Conservation (phyloP, 2,888 invertebrate species). For the Esperia sulphurella region DNA sequence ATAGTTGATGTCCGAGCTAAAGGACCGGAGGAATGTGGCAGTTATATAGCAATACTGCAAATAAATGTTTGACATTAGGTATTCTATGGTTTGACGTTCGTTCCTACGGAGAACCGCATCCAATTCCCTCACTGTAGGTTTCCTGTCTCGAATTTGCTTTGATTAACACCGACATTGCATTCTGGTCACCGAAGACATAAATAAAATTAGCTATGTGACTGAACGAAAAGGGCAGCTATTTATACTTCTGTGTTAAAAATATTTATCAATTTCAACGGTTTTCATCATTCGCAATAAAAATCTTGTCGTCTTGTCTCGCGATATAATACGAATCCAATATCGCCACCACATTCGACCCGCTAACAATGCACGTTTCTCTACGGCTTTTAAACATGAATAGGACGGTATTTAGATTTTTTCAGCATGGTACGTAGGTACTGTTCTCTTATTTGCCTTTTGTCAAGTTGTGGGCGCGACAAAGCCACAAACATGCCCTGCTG, state of each 20-base stretch:
- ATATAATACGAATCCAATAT: conserved; percentile 73
- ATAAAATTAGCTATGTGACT: conserved; percentile 48
- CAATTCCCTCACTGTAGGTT: too few species aligned
- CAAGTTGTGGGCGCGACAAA: conserved; percentile 75
- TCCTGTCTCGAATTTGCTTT: not conserved
- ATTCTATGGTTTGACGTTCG: too few species aligned
- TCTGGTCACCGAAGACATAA: conserved; percentile 19
- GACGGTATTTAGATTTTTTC: conserved; percentile 74
- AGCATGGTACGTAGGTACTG: conserved; percentile 45
- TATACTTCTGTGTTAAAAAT: conserved; percentile 12
- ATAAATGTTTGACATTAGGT: too few species aligned
- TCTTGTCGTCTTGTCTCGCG: conserved; percentile 28
- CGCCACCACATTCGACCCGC: conserved; percentile 67
- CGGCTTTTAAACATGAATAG: conserved; percentile 78
- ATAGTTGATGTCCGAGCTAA: too few species aligned
- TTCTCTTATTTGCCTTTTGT: conserved; percentile 79
- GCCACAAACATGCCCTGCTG: conserved; percentile 76
- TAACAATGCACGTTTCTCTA: conserved; percentile 68
- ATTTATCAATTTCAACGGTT: conserved; percentile 30
- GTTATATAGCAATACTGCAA: too few species aligned
- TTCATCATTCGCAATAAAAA: conserved; percentile 20
- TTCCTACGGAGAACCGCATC: too few species aligned
- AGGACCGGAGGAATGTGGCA: too few species aligned
- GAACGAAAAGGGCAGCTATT: conserved; percentile 27
- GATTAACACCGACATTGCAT: not conserved